These are phyloP conservation scores for Heterodera filipjevi DNA, from an alignment of 2,888 invertebrate species.

Conservation along the genomic window DNA sequence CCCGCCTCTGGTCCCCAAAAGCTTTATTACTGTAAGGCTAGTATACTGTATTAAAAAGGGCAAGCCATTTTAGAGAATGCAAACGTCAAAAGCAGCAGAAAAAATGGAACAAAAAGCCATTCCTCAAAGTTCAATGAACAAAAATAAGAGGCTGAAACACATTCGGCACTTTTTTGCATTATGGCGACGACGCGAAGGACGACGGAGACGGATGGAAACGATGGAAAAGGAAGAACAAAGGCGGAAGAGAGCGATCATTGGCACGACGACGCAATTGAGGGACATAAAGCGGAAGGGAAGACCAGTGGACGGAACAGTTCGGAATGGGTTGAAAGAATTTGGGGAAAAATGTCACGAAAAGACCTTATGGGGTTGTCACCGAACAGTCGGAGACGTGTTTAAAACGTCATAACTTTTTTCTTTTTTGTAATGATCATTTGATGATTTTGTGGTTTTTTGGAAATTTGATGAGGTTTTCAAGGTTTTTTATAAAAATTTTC, in stretches of 20 bases:
- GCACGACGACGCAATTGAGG: neutral
- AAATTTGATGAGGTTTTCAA: no score
- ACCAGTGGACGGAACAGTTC: neutral
- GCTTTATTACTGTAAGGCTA: no score
- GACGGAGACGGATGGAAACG: neutral
- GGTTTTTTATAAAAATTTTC: no score
- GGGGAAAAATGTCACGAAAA: no score
- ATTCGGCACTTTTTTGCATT: constrained; percentile 22
- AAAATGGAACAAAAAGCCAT: neutral
- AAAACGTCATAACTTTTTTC: no score
- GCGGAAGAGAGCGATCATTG: neutral
- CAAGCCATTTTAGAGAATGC: neutral
- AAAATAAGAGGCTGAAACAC: neutral
- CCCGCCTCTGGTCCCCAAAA: no score
- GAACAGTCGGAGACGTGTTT: no score
- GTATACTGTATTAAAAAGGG: neutral
- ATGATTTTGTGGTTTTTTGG: no score
- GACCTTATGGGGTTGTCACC: no score
- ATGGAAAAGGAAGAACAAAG: neutral
- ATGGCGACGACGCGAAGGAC: constrained; percentile 16
- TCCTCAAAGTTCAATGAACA: neutral
- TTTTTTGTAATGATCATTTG: no score
- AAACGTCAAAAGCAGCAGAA: neutral
- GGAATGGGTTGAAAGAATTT: no score
- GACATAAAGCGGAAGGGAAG: neutral